A percentile compares a stretch with the other conserved stretches of the same genome.
These are phyloP conservation scores for Avahi laniger DNA, from an alignment of 2,797 vertebrate species.

Conservation along the genomic window DNA sequence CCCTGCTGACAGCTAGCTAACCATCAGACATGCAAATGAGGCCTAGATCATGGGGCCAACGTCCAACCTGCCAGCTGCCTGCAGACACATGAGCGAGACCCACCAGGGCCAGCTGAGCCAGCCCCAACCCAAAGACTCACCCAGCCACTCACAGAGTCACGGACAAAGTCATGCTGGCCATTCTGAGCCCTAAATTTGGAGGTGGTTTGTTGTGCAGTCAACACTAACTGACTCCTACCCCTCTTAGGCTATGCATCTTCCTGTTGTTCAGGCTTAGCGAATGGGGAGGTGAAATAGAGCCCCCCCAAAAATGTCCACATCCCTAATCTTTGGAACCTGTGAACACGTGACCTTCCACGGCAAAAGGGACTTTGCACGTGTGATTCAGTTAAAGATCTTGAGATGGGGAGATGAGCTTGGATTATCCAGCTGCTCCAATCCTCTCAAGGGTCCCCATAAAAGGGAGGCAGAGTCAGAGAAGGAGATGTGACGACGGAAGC, in stretches of 20 bases:
- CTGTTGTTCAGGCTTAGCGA: neutral
- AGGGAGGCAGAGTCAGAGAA: neutral
- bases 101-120: rapidly evolving
- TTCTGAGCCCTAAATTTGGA: neutral
- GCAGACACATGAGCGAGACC: neutral
- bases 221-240: neutral
- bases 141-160: neutral
- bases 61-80: neutral
- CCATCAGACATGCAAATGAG: neutral
- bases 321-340: too few species aligned
- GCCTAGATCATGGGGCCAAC: too few species aligned
- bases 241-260: too few species aligned
- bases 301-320: neutral
- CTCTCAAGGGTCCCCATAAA: too few species aligned
- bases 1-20: neutral
- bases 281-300: rapidly evolving
- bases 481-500: rapidly evolving
- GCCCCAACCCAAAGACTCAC: neutral
- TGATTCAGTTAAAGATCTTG: neutral
- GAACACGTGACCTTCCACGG: neutral
- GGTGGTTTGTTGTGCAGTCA: neutral
- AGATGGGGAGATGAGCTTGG: neutral
- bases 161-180: rapidly evolving
- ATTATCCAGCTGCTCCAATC: rapidly evolving
- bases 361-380: neutral